phyloP scores from a whole-genome alignment of 2,888 invertebrate genomes.

The Dynastes hyllus region DNA sequence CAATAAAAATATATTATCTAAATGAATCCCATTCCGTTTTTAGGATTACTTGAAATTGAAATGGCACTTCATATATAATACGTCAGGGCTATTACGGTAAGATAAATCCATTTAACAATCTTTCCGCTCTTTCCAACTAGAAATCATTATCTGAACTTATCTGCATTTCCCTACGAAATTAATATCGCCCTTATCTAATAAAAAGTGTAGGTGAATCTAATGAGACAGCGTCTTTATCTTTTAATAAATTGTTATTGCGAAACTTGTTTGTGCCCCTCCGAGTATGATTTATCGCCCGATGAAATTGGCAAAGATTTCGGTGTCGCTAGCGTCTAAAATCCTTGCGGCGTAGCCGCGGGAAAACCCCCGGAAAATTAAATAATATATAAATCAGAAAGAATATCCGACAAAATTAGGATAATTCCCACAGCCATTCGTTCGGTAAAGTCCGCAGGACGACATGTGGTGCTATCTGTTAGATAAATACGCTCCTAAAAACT shows the following conservation, averaged over 20 bases:
- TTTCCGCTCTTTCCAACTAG: neutral
- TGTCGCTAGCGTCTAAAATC: neutral
- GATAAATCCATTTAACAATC: no score
- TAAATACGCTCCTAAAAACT: constrained; percentile 43
- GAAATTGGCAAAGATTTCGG: constrained; percentile 22
- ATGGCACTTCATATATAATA: no score
- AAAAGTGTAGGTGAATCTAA: constrained; percentile 19
- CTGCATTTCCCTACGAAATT: neutral
- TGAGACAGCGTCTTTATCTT: constrained; percentile 25
- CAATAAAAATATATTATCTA: no score
- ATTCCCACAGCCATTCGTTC: constrained; percentile 40
- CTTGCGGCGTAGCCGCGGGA: neutral
- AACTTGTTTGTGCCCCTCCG: constrained; percentile 32
- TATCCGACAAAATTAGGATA: constrained; percentile 47
- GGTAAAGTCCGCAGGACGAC: constrained; percentile 32
- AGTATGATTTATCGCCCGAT: constrained; percentile 25
- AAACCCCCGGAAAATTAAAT: constrained; percentile 33
- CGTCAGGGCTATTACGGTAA: no score
- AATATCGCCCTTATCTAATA: neutral
- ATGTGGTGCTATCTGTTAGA: constrained; percentile 43
- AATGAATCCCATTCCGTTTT: no score
- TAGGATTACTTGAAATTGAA: no score
- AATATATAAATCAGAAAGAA: constrained; percentile 47
- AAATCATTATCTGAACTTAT: neutral
- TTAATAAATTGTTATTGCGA: constrained; percentile 30